phyloP scores from a whole-genome alignment of 2,797 vertebrate species.

The Scyliorhinus canicula region DNA sequence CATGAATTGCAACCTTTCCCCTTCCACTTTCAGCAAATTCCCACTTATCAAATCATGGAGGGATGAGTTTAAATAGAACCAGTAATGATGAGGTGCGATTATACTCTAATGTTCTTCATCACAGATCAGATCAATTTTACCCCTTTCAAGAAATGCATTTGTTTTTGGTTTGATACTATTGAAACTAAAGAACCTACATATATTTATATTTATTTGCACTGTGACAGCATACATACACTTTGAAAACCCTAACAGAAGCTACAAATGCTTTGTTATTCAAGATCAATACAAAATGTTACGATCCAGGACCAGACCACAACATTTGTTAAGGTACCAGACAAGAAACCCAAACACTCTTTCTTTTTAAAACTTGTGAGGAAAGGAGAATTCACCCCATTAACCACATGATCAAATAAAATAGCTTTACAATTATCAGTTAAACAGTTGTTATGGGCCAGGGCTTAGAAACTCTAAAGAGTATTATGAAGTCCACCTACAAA shows the following conservation, averaged over 20 bases:
- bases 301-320: too few relatives aligned
- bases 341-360: too few relatives aligned
- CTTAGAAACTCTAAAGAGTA: too few relatives aligned
- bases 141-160: background rate
- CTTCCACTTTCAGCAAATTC: background rate
- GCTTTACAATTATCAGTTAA: too few relatives aligned
- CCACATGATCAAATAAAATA: too few relatives aligned
- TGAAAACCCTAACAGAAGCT: background rate
- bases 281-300: background rate
- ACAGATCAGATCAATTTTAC: background rate
- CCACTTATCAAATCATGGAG: background rate
- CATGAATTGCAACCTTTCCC: background rate
- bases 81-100: background rate
- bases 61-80: background rate
- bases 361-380: too few relatives aligned
- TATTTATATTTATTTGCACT: background rate
- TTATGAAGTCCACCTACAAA: too few relatives aligned
- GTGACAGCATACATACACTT: background rate
- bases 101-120: background rate
- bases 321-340: too few relatives aligned
- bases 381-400: too few relatives aligned
- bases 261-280: background rate
- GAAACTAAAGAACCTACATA: background rate
- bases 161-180: background rate
- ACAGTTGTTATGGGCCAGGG: too few relatives aligned